Evolutionary conservation across 2,888 invertebrate genomes (phyloP), one percentile per base, ranked within the genome.

Genomic region (Sipunculus nudus): DNA sequence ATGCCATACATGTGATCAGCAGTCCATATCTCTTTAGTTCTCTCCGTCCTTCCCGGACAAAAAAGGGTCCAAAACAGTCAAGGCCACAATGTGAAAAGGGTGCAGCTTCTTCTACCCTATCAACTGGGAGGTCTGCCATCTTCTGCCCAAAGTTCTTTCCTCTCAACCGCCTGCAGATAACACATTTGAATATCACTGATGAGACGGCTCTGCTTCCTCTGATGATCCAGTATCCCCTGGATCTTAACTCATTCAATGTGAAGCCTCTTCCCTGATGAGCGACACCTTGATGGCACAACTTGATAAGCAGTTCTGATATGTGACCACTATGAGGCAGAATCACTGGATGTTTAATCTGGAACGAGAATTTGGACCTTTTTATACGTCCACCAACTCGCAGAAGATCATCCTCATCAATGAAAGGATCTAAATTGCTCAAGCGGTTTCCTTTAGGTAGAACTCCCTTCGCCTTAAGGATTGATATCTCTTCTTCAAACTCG

Each of bases 11-110:
- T 2, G 73, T 74, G 38, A 73, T 64, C 2, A 76, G 39, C 0
- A 73, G 48, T 3, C 70, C 72, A 65, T 71, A 72, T 13, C 71
- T 53, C 57, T 71, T 74, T 2, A 67, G 8, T 56, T 69, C 71
- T 43, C 65, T 70, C 0, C 73, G 64, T 19, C 74, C 70, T 35
- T 65, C 50, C 49, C 71, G 73, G 0, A 68, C 59, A 2, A 53
- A n/a, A n/a, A 67, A 74, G 5, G 72, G 73, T 10, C 73, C 74
- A 57, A 75, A 75, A 56, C 66, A 72, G 48, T 75, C 72, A 35
- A 73, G 58, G 8, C 68, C 70, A 54, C 63, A 59, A 45, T 64
- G 63, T 2, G 64, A 65, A 45, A 75, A 75, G 10, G 72, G 70
- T 40, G 71, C 68, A 10, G 53, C 46, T 13, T 67, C 45, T 29